Conservation (phyloP, 1,140 invertebrate species). For the Anoplophora glabripennis region DNA sequence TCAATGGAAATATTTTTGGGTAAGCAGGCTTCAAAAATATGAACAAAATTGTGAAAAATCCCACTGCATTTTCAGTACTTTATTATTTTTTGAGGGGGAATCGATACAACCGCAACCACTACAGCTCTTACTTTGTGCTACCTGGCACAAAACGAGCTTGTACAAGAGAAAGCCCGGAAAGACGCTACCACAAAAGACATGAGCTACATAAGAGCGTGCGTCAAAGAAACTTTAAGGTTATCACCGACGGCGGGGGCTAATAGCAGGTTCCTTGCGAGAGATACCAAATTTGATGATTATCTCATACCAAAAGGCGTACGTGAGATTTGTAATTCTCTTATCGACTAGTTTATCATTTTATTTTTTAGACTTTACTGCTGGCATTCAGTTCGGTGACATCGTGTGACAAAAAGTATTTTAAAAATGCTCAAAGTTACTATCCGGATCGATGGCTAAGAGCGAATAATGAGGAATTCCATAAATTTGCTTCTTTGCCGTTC, state of each 20-base stretch:
- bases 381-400: constrained; percentile 51
- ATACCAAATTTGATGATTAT: constrained; percentile 50
- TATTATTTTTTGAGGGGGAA: constrained; percentile 38
- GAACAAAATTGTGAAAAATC: no score
- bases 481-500: constrained; percentile 75
- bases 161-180: constrained; percentile 31
- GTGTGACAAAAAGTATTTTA: constrained; percentile 49
- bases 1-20: constrained; percentile 46
- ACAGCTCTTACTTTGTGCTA: constrained; percentile 38
- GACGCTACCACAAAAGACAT: constrained; percentile 11
- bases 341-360: constrained; percentile 2
- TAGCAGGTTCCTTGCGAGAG: constrained; percentile 49
- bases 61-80: no score
- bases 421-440: constrained; percentile 46
- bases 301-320: constrained; percentile 52
- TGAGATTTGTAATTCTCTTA: not conserved
- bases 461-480: constrained; percentile 50
- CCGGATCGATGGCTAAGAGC: constrained; percentile 55
- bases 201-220: constrained; percentile 61
- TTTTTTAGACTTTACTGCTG: constrained; percentile 51
- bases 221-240: constrained; percentile 65
- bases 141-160: constrained; percentile 31
- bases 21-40: not conserved
- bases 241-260: constrained; percentile 51
- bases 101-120: constrained; percentile 46